Evolutionary conservation across 1,140 invertebrate genomes (phyloP).

Genomic region (Harlomillsia oculata): DNA sequence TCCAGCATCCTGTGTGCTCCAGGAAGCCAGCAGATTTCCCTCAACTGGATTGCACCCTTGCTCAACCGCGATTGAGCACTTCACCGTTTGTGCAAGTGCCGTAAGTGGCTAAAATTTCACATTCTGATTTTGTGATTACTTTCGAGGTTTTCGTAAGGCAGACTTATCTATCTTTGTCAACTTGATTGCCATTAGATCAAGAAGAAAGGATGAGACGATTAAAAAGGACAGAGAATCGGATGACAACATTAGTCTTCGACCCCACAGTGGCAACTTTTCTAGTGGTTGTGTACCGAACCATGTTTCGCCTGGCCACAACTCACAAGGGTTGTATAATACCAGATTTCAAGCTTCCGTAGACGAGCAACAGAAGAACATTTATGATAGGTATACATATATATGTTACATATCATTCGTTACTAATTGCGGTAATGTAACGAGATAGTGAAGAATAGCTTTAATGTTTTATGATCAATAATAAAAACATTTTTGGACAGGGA

Average conservation of each 20-base stretch:
- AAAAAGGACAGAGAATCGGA: constrained; percentile 21
- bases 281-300: constrained; percentile 30
- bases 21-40: constrained; percentile 19
- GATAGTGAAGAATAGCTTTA: too few relatives aligned
- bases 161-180: neutral
- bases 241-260: constrained; percentile 31
- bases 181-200: neutral
- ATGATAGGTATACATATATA: constrained; percentile 9
- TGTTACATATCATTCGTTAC: neutral
- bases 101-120: too few relatives aligned
- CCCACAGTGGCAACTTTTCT: constrained; percentile 33
- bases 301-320: constrained; percentile 14
- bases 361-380: constrained; percentile 10
- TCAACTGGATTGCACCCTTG: constrained; percentile 19
- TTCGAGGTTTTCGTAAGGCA: too few relatives aligned
- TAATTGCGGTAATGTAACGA: too few relatives aligned
- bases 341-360: constrained; percentile 19
- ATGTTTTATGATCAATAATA: too few relatives aligned
- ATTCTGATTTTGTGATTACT: neutral
- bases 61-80: constrained; percentile 5
- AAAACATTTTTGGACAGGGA: neutral
- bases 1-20: constrained; percentile 19
- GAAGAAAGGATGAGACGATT: constrained; percentile 13
- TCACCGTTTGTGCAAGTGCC: neutral
- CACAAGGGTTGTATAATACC: neutral